These are phyloP conservation scores for Agonopterix heracliana DNA, from an alignment of 2,888 invertebrate genomes.

Conservation along the genomic window DNA sequence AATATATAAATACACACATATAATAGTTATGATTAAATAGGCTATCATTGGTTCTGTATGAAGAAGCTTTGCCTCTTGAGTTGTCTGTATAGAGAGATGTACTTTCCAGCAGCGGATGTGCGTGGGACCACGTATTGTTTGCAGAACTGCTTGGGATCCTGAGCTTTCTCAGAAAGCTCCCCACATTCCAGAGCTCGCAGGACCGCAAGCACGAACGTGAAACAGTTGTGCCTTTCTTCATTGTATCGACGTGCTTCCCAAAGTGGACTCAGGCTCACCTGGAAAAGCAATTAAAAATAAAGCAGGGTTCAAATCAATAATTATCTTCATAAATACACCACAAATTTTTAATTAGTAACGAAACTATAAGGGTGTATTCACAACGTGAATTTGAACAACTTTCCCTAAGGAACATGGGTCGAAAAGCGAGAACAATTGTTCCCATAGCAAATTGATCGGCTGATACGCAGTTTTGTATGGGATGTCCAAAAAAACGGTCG, in stretches of 20 bases:
- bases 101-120: conserved; percentile 89
- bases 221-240: conserved; percentile 88
- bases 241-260: conserved; percentile 84
- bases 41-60: conserved; percentile 64
- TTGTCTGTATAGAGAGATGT: conserved; percentile 87
- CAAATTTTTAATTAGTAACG: no score
- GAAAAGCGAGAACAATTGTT: no score
- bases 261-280: conserved; percentile 73
- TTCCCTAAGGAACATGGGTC: no score
- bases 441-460: no score
- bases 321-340: no score
- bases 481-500: no score
- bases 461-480: no score
- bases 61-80: conserved; percentile 73
- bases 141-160: conserved; percentile 83
- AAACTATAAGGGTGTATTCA: no score
- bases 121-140: conserved; percentile 88
- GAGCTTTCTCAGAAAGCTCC: conserved; percentile 81
- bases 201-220: conserved; percentile 89
- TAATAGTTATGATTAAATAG: conserved; percentile 25
- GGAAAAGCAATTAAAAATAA: conserved; percentile 17
- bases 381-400: no score
- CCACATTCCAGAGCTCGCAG: conserved; percentile 83
- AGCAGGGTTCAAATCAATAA: neutral
- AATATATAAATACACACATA: conserved; percentile 46